Evolutionary conservation across 2,797 vertebrate genomes (phyloP).

Genomic region (Macropodus opercularis): DNA sequence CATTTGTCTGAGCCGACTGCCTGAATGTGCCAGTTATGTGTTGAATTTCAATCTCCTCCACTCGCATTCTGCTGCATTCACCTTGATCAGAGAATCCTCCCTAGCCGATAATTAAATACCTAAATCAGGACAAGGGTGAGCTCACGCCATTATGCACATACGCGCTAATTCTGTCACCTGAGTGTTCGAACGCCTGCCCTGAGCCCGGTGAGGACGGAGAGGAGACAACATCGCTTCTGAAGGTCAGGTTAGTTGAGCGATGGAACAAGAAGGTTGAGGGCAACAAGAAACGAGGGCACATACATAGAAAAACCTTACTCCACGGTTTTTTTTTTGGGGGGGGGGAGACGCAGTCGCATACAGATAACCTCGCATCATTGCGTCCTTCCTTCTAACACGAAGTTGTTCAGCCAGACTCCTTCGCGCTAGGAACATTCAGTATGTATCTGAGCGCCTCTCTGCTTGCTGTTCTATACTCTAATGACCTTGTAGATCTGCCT

Average conservation of each 20-base stretch:
- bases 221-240: slow-evolving; percentile 69
- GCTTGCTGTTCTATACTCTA: slow-evolving; percentile 58
- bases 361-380: slow-evolving; percentile 5
- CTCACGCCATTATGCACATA: slow-evolving; percentile 29
- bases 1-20: slow-evolving; percentile 43
- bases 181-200: slow-evolving; percentile 58
- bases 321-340: too few relatives aligned
- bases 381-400: slow-evolving; percentile 12
- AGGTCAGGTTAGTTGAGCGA: slow-evolving; percentile 61
- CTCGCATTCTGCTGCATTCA: slow-evolving; percentile 31
- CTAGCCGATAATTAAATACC: slow-evolving; percentile 55
- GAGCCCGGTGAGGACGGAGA: slow-evolving; percentile 60
- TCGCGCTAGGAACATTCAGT: slow-evolving; percentile 49
- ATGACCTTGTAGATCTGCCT: slow-evolving; percentile 75
- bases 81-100: slow-evolving; percentile 45
- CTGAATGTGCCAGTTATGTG: slow-evolving; percentile 29
- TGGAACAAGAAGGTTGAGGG: slow-evolving; percentile 27
- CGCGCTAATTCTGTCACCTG: slow-evolving; percentile 17
- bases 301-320: not conserved
- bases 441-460: slow-evolving; percentile 49
- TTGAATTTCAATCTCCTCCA: slow-evolving; percentile 25
- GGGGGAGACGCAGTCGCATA: slow-evolving; percentile 17
- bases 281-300: slow-evolving; percentile 11
- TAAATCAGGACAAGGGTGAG: slow-evolving; percentile 38
- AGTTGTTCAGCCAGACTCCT: slow-evolving; percentile 20